Evolutionary conservation across 2,113 vertebrate genomes (phyloP), one percentile per base, ranked within the genome.

Genomic region (Xenus cinereus): DNA sequence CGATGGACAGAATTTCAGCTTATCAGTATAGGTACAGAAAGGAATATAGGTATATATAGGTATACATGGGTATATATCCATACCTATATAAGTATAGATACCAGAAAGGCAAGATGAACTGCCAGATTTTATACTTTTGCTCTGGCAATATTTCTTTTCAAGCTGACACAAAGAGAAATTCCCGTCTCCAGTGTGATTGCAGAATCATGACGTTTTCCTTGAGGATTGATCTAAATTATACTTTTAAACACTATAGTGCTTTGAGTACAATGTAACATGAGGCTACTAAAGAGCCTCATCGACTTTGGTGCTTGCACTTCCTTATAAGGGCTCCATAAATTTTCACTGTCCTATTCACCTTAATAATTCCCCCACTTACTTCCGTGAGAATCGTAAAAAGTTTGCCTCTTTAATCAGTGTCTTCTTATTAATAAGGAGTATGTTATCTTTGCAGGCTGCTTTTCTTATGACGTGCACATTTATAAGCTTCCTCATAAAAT

Each of bases 211-310:
- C 14, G 6, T 68, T 92, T 90, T 48, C 53, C 24, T 28, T 22
- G 35, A 69, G 7, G 28, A 54, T 10, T 6, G 3, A n/a, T 63
- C 37, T 66, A 28, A 41, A 59, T 71, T 71, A 46, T 24, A 71
- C 12, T 30, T 80, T 14, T 45, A 54, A 73, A 50, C 10, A 20
- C 43, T 64, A 26, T 26, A 51, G 54, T 18, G 14, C 0, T 1
- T 16, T 27, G 6, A 32, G 12, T 71, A 12, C 1, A 0, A 68
- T 50, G 7, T 54, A 63, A 28, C 0, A 0, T 64, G 54, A 71
- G 7, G 12, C 27, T 56, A 6, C 63, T 3, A 1, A 84, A 80
- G 57, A 84, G 50, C 8, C 4, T 39, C 14, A 54, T 39, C 2
- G 5, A 11, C 12, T 68, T 75, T 33, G 39, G 11, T 39, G 6